Evolutionary conservation across 1,140 invertebrate species (phyloP), one percentile per base, ranked within the genome.

Genomic region (Aphelenchoides besseyi): DNA sequence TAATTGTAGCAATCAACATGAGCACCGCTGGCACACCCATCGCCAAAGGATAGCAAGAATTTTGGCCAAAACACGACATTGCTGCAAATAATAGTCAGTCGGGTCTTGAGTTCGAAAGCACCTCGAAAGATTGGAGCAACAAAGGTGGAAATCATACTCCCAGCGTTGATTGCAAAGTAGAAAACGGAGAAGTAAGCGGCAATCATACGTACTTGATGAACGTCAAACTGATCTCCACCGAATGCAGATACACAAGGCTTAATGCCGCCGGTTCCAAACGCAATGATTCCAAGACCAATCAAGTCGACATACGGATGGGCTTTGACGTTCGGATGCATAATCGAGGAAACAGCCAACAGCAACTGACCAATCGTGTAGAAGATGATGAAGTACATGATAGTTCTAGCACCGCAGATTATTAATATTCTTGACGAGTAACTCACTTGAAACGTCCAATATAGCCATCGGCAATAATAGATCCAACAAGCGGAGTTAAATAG

Each of bases 161-260:
- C 94, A 1, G 91, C 89, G 81, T 96, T 95, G 75, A 97, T 95
- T 30, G 92, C 88, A 75, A 95, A 92, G 86, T 95, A 95, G 84
- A 95, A 95, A 0, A 94, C 85, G 81, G 69, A 94, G 85, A 96
- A 96, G 86, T 93, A 96, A 63, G 89, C 89, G 0, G 89, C 88
- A 52, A 95, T 85, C 80, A 93, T 89, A 71, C 85, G 83, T 55
- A 79, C 82, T 85, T 87, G 68, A 35, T 89, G 85, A 91, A 91
- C 77, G 90, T 63, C 79, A 70, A 83, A 86, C 41, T 92, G 74
- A 85, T 98, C 95, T 0, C 93, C 95, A 26, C 95, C 95, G 85
- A 98, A 97, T 0, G 95, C 91, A 0, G 92, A 89, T 0, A 97
- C 95, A 84, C 94, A 97, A 0, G 95, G 94, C 36, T 75, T 75